Evolutionary conservation across 1,140 invertebrate species (phyloP), one percentile per base, ranked within the genome.

Genomic region (Metaphire vulgaris): DNA sequence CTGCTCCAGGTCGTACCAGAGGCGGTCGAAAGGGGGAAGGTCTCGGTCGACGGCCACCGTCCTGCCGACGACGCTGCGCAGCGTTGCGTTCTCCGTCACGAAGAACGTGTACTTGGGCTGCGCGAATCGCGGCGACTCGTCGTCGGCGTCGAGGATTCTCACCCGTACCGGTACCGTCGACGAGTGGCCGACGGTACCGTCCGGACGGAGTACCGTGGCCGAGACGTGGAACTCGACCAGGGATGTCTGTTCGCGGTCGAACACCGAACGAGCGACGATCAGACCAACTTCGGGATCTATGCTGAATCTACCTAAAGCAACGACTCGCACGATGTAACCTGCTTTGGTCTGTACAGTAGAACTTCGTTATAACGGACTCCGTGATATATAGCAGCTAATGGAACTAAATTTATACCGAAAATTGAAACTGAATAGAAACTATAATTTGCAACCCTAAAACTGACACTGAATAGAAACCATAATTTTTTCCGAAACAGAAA

Each of bases 121-220:
- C 84, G 93, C 91, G 86, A 98, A 98, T 2, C 92, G 89, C 0
- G 96, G 96, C 77, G 91, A 91, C 84, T 98, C 97, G 85, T 98
- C 96, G 85, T 98, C 98, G 83, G 94, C 92, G 84, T 98, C 96
- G 32, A 93, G 86, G 33, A 98, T 90, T 72, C 89, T 88, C 1
- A 98, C 90, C 6, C 88, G 87, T 29, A 98, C 88, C 89, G 89
- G 1, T 90, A 89, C 12, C 76, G 74, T 12, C 80, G 31, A 0
- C 77, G 80, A 41, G 75, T 76, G 0, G 74, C 76, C 28, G n/a
- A n/a, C n/a, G 29, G 28, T 31, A 21, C 65, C 65, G 28, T 33
- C 67, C 21, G n/a, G 30, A 26, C 32, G 67, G 67, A 28, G 2
- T 6, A 6, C 1, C 21, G 41, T 34, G 33, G 75, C 75, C 14